These are phyloP conservation scores for Chrysoperla carnea DNA, from an alignment of 1,140 invertebrate species.

Conservation along the genomic window DNA sequence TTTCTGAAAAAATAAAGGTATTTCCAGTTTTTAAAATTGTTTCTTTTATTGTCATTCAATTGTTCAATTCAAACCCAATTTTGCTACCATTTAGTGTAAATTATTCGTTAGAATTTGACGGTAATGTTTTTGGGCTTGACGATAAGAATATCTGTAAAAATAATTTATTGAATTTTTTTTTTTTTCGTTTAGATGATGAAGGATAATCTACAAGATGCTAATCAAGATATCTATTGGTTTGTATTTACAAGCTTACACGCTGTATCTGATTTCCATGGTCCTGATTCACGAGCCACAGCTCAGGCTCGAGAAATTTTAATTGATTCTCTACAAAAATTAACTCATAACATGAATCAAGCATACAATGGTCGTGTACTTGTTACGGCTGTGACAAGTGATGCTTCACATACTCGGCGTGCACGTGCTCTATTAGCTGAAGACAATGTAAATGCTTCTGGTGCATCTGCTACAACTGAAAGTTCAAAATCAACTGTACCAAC, in stretches of 20 bases:
- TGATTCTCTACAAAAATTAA: slow-evolving; percentile 33
- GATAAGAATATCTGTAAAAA: too few relatives aligned
- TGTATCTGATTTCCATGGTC: slow-evolving; percentile 44
- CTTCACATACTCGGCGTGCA: slow-evolving; percentile 32
- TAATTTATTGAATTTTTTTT: background rate
- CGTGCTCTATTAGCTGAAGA: slow-evolving; percentile 11
- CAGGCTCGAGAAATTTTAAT: slow-evolving; percentile 48
- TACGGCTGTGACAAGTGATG: slow-evolving; percentile 41
- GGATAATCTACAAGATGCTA: slow-evolving; percentile 23
- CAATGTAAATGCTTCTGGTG: too few relatives aligned
- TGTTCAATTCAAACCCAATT: too few relatives aligned
- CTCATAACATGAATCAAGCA: slow-evolving; percentile 37
- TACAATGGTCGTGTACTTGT: slow-evolving; percentile 51
- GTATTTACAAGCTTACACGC: slow-evolving; percentile 38
- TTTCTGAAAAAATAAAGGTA: slow-evolving; percentile 32
- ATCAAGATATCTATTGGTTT: slow-evolving; percentile 48
- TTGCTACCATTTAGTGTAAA: too few relatives aligned
- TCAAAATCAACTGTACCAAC: too few relatives aligned
- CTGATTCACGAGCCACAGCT: slow-evolving; percentile 39
- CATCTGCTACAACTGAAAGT: too few relatives aligned
- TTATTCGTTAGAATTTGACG: too few relatives aligned
- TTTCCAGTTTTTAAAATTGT: too few relatives aligned
- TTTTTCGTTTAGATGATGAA: slow-evolving; percentile 1
- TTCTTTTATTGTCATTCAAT: too few relatives aligned
- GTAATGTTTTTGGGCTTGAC: too few relatives aligned